Evolutionary conservation across 2,113 vertebrate genomes (phyloP).

Genomic region (Nibea albiflora): DNA sequence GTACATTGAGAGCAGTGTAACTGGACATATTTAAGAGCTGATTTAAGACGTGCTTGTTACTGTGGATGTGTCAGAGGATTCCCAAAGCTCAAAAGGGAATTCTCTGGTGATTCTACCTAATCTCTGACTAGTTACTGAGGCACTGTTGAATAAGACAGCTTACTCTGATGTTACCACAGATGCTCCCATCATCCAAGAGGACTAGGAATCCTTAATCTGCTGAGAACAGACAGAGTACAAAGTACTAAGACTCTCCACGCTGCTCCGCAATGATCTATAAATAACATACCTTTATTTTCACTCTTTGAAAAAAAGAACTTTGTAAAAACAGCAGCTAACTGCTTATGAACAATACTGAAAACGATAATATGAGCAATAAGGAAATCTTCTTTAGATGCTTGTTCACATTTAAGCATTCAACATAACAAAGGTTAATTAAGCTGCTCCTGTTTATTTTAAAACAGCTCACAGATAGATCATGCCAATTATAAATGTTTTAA

Average conservation of each 20-base stretch:
- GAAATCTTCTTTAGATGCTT: neutral
- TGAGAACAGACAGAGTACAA: conserved; percentile 48
- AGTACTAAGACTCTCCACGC: conserved; percentile 13
- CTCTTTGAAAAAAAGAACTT: neutral
- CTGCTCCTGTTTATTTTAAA: neutral
- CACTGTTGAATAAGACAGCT: conserved; percentile 51
- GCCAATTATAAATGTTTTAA: conserved; percentile 18
- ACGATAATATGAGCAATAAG: neutral
- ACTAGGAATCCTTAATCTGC: conserved; percentile 54
- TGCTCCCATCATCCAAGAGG: conserved; percentile 27
- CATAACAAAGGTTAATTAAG: too few relatives aligned
- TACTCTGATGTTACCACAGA: conserved; percentile 1
- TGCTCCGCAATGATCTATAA: neutral
- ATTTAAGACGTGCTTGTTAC: too few relatives aligned
- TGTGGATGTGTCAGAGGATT: neutral
- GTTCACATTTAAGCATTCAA: neutral
- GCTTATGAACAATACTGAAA: neutral
- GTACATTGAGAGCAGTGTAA: too few relatives aligned
- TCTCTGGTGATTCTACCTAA: conserved; percentile 30
- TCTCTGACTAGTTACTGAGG: conserved; percentile 41
- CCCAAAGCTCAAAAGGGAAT: conserved; percentile 25
- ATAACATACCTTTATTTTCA: neutral
- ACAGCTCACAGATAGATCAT: conserved; percentile 6
- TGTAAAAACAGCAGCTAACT: neutral
- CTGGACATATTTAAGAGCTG: neutral